These are phyloP conservation scores for Meteorus cinctellus DNA, from an alignment of 2,888 invertebrate genomes.

Conservation along the genomic window DNA sequence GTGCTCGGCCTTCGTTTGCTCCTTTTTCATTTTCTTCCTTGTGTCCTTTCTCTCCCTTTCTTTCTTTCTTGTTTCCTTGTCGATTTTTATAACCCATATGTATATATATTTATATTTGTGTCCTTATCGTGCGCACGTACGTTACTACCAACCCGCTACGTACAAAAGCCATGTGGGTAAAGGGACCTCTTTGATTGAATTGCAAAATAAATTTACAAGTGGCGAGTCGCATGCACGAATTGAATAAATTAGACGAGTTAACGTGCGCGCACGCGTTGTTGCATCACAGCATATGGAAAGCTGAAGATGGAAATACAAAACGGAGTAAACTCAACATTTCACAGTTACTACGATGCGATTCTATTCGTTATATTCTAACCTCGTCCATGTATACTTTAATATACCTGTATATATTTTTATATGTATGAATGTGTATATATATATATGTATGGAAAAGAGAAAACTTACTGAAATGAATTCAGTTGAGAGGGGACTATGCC, in stretches of 20 bases:
- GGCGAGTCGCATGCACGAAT: slow-evolving; percentile 57
- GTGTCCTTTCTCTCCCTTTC: neutral
- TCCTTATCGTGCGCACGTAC: slow-evolving; percentile 38
- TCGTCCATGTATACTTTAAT: slow-evolving; percentile 18
- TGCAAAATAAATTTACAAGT: slow-evolving; percentile 62
- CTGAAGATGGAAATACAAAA: slow-evolving; percentile 2
- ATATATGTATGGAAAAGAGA: neutral
- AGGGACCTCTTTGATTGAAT: slow-evolving; percentile 58
- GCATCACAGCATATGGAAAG: slow-evolving; percentile 34
- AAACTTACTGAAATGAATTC: slow-evolving; percentile 41
- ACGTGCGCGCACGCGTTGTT: slow-evolving; percentile 50
- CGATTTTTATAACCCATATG: neutral
- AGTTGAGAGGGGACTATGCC: slow-evolving; percentile 30
- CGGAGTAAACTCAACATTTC: neutral
- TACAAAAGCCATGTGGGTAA: slow-evolving; percentile 45
- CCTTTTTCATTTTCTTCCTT: slow-evolving; percentile 29
- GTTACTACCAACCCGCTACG: slow-evolving; percentile 30
- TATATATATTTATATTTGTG: slow-evolving; percentile 17
- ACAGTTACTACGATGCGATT: neutral
- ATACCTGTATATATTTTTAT: no score
- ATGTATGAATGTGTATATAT: slow-evolving; percentile 30
- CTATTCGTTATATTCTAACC: slow-evolving; percentile 9
- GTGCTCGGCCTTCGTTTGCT: slow-evolving; percentile 42
- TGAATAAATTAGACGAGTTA: slow-evolving; percentile 62
- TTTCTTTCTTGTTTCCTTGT: neutral